Conservation (phyloP, 2,113 vertebrate genomes). For the Vimba vimba region DNA sequence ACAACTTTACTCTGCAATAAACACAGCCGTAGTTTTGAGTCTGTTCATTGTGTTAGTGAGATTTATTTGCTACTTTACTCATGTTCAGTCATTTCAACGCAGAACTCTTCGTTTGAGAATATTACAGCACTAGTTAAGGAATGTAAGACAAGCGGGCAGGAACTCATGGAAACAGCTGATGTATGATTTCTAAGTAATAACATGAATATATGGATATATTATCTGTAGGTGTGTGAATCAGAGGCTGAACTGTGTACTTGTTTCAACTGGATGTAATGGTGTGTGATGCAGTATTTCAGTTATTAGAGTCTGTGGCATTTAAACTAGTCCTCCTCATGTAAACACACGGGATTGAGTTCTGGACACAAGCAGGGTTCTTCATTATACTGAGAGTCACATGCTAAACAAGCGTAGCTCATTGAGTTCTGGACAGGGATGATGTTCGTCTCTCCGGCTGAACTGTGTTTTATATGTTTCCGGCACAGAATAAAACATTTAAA, state of each 20-base stretch:
- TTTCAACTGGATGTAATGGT: not conserved
- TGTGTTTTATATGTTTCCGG: not conserved
- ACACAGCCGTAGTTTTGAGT: slow-evolving; percentile 57
- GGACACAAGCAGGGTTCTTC: not conserved
- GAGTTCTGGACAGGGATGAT: not conserved
- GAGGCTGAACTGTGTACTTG: not conserved
- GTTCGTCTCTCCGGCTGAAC: not conserved
- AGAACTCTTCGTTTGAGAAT: not conserved
- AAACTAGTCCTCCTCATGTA: not conserved
- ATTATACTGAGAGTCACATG: too few relatives aligned
- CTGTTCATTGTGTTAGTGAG: slow-evolving; percentile 16
- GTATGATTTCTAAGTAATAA: not conserved
- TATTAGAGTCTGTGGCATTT: not conserved
- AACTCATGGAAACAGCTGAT: not conserved
- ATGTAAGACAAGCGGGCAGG: not conserved
- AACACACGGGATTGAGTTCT: not conserved
- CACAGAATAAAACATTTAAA: too few relatives aligned
- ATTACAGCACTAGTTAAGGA: not conserved
- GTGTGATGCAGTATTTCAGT: not conserved
- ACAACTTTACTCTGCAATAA: not conserved
- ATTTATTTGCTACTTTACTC: slow-evolving; percentile 30
- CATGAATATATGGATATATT: slow-evolving; percentile 16
- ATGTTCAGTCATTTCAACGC: not conserved
- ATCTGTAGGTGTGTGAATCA: not conserved
- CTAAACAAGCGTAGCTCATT: too few relatives aligned